A percentile compares a stretch with the other conserved stretches of the same genome.
Evolutionary conservation across 2,888 invertebrate genomes (phyloP).

Genomic region (Cynaeus angustus): DNA sequence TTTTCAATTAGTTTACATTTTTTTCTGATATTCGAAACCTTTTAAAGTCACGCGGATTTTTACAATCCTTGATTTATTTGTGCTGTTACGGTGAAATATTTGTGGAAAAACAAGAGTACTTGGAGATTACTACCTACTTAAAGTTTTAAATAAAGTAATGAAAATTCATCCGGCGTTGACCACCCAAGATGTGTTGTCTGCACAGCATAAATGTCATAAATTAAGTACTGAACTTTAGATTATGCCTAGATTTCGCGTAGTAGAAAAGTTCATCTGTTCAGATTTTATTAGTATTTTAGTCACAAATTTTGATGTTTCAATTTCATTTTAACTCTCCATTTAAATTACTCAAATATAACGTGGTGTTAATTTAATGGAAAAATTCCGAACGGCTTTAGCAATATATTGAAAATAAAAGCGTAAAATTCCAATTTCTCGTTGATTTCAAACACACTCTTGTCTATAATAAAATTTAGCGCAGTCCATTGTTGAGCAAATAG

Average conservation of each 20-base stretch:
- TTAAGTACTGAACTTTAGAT: constrained; percentile 1
- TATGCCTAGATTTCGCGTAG: background rate
- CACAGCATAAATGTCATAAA: constrained; percentile 11
- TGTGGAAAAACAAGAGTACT: background rate
- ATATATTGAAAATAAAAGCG: background rate
- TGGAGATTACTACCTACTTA: background rate
- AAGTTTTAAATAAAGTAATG: constrained; percentile 4
- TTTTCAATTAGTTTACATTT: no score
- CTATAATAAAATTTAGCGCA: background rate
- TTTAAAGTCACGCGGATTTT: no score
- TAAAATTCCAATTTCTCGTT: background rate
- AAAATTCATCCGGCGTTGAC: constrained; percentile 5
- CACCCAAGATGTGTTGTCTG: constrained; percentile 4
- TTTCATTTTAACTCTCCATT: no score
- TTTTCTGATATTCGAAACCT: no score
- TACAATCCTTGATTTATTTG: background rate
- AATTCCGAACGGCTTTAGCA: no score
- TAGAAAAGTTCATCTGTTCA: no score
- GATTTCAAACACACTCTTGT: background rate
- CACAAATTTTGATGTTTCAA: no score
- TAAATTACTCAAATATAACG: no score
- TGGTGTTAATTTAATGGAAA: no score
- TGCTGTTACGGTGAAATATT: background rate
- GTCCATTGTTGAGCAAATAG: no score
- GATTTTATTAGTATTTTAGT: no score